phyloP scores from a whole-genome alignment of 2,888 invertebrate species.

The Eilema depressum region DNA sequence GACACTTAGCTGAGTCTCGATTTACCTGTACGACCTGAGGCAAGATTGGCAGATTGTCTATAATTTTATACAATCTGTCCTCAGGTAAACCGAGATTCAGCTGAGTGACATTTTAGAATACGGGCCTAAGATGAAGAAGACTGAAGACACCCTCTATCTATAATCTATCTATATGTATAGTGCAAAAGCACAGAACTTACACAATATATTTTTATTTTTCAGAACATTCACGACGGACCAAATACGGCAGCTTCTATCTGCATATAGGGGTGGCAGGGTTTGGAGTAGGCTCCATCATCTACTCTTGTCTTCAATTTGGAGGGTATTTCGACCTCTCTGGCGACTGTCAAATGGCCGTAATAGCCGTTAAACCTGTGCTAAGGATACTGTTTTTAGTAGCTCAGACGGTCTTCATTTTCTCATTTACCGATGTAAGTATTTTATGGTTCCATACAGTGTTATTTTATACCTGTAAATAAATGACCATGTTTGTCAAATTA shows the following conservation, averaged over 20 bases:
- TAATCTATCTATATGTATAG: too few species aligned
- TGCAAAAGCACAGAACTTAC: background rate
- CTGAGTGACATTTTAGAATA: too few species aligned
- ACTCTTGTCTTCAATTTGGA: constrained; percentile 91
- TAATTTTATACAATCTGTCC: too few species aligned
- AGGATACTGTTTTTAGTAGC: constrained; percentile 89
- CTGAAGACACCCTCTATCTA: too few species aligned
- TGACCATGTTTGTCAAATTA: background rate
- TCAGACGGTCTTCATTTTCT: constrained; percentile 91
- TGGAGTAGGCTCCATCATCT: constrained; percentile 90
- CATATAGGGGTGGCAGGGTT: constrained; percentile 89
- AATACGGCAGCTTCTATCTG: constrained; percentile 88
- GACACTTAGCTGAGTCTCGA: too few species aligned
- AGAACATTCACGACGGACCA: constrained; percentile 72
- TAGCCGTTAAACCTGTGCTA: constrained; percentile 88
- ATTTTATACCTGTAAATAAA: background rate
- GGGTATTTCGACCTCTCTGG: constrained; percentile 89
- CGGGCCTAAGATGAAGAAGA: too few species aligned
- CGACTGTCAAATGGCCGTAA: constrained; percentile 87
- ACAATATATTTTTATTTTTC: constrained; percentile 26
- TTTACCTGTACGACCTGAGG: too few species aligned
- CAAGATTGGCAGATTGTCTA: too few species aligned
- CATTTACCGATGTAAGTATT: constrained; percentile 88
- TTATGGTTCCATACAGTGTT: background rate
- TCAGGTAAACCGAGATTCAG: too few species aligned